A percentile compares a stretch with the other conserved stretches of the same genome.
Conservation (phyloP, 1,140 invertebrate genomes). For the Littorina saxatilis region DNA sequence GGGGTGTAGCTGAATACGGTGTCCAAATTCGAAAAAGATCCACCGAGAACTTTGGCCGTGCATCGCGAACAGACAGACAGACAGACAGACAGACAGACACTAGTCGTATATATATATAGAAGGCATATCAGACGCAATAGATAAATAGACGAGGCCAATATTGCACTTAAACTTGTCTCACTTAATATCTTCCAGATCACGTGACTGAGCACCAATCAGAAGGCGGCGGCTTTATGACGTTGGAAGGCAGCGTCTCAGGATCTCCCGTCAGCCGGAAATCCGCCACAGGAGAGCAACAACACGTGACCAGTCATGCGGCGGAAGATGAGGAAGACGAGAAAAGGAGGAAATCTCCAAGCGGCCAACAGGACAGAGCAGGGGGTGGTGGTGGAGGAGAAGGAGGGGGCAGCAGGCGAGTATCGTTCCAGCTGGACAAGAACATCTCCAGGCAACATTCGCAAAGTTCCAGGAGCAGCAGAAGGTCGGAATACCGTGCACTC, state of each 20-base stretch:
- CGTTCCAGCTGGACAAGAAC: slow-evolving; percentile 65
- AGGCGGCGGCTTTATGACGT: not conserved
- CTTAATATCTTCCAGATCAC: not conserved
- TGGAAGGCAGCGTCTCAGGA: not conserved
- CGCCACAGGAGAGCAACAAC: not conserved
- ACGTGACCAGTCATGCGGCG: not conserved
- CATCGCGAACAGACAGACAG: too few relatives aligned
- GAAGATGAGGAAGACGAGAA: not conserved
- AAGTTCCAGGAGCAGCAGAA: not conserved
- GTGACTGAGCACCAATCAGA: not conserved
- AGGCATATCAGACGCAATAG: too few relatives aligned
- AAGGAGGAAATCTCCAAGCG: not conserved
- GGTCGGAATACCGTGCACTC: not conserved
- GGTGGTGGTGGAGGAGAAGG: slow-evolving; percentile 27
- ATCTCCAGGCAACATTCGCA: slow-evolving; percentile 20
- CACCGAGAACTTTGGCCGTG: too few relatives aligned
- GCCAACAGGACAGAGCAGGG: not conserved
- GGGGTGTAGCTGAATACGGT: too few relatives aligned
- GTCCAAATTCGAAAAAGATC: too few relatives aligned
- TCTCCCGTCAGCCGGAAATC: slow-evolving; percentile 5
- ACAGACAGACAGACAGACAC: too few relatives aligned
- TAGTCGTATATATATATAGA: too few relatives aligned
- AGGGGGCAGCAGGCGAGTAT: slow-evolving; percentile 65
- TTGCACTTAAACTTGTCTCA: too few relatives aligned
- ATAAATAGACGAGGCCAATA: too few relatives aligned